Evolutionary conservation across 2,888 invertebrate species (phyloP).

Genomic region (Physocephala rufipes): DNA sequence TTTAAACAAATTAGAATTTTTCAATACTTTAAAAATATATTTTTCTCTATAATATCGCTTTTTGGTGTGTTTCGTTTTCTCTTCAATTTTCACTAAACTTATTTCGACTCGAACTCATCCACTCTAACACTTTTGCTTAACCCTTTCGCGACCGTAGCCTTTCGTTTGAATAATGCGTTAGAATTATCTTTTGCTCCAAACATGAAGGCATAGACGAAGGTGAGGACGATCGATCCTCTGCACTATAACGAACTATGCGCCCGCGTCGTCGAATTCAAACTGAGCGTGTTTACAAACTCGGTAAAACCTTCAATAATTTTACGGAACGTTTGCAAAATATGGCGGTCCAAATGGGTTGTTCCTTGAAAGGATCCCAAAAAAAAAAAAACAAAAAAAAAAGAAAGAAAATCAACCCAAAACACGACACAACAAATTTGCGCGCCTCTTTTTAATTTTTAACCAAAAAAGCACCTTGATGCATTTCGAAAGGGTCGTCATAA

Average conservation of each 20-base stretch:
- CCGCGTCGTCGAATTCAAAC: constrained; percentile 58
- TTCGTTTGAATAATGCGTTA: no score
- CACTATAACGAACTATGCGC: constrained; percentile 52
- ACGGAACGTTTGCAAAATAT: constrained; percentile 44
- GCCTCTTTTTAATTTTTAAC: constrained; percentile 21
- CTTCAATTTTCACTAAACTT: no score
- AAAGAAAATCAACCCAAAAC: background rate
- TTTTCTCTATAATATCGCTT: no score
- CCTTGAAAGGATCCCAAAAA: constrained; percentile 34
- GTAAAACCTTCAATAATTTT: constrained; percentile 46
- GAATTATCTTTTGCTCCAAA: background rate
- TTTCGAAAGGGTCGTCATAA: constrained; percentile 60
- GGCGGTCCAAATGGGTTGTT: constrained; percentile 42
- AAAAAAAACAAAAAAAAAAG: constrained; percentile 30
- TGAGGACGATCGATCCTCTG: constrained; percentile 40
- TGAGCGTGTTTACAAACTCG: constrained; percentile 60
- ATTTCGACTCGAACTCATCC: no score
- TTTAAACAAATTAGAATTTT: background rate
- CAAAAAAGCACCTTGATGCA: constrained; percentile 8
- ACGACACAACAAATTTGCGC: constrained; percentile 34
- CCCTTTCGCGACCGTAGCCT: background rate
- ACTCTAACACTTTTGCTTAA: background rate
- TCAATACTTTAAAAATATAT: no score
- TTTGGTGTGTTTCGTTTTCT: no score
- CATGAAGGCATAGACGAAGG: background rate